phyloP scores from a whole-genome alignment of 2,888 invertebrate genomes.

The Phalangium opilio region DNA sequence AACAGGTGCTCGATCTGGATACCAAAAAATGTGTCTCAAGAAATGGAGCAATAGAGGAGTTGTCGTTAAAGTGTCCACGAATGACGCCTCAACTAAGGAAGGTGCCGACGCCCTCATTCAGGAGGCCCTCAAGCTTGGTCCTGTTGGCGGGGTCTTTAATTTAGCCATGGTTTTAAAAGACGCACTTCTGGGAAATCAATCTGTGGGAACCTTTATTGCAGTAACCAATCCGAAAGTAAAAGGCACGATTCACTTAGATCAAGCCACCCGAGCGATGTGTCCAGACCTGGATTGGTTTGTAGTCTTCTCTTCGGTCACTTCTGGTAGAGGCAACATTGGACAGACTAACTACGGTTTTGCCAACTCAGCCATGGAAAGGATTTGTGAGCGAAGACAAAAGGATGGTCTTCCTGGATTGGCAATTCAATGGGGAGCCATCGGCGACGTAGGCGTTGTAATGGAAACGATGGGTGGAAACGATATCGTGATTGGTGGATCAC shows the following conservation, averaged over 20 bases:
- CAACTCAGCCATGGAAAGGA: conserved; percentile 93
- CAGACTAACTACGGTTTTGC: conserved; percentile 94
- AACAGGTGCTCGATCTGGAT: conserved; percentile 76
- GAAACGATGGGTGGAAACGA: conserved; percentile 78
- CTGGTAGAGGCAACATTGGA: conserved; percentile 90
- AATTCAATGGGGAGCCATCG: conserved; percentile 98
- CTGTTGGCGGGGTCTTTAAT: conserved; percentile 81
- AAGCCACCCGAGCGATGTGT: conserved; percentile 56
- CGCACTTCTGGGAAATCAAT: conserved; percentile 71
- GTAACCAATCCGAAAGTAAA: conserved; percentile 70
- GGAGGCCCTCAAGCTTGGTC: conserved; percentile 47
- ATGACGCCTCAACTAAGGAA: conserved; percentile 49
- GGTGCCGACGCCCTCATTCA: conserved; percentile 55
- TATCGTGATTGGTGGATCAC: conserved; percentile 80
- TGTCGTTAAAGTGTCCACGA: conserved; percentile 48
- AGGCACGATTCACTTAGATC: conserved; percentile 70
- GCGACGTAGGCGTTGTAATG: conserved; percentile 83
- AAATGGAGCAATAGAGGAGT: conserved; percentile 47
- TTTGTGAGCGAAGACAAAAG: conserved; percentile 67
- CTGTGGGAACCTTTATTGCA: conserved; percentile 57
- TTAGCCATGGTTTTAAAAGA: conserved; percentile 69
- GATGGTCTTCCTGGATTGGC: conserved; percentile 74
- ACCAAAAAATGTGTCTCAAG: conserved; percentile 70
- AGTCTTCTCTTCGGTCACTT: conserved; percentile 88
- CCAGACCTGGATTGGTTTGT: conserved; percentile 77